Evolutionary conservation across 1,140 invertebrate genomes (phyloP).

Genomic region (Drosophila ananassae): DNA sequence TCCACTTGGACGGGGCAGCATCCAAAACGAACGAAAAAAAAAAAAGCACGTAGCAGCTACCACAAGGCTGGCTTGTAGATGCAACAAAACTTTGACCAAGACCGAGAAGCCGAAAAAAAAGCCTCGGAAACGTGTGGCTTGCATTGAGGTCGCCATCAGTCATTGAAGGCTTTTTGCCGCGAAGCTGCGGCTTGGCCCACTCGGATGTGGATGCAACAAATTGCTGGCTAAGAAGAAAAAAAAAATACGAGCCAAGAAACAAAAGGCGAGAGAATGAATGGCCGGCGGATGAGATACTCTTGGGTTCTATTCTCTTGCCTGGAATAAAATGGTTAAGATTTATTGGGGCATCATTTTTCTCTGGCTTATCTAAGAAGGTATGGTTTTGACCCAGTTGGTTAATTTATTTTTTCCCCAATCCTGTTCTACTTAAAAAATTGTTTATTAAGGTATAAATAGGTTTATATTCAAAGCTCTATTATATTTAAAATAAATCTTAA

Average conservation of each 20-base stretch:
- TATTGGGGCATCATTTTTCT: neutral
- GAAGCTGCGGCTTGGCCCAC: slow-evolving; percentile 20
- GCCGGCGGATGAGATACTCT: slow-evolving; percentile 14
- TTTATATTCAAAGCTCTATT: neutral
- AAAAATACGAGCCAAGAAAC: slow-evolving; percentile 18
- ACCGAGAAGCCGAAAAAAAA: slow-evolving; percentile 77
- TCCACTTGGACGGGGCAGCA: slow-evolving; percentile 28
- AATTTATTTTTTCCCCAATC: no score
- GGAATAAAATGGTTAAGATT: slow-evolving; percentile 6
- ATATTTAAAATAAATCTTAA: neutral
- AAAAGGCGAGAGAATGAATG: slow-evolving; percentile 1
- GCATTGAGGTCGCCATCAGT: slow-evolving; percentile 77
- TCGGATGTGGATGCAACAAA: slow-evolving; percentile 71
- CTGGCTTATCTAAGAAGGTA: neutral
- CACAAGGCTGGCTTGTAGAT: slow-evolving; percentile 17
- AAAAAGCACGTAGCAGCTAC: slow-evolving; percentile 69
- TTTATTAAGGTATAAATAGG: no score
- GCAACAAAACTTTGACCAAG: slow-evolving; percentile 71
- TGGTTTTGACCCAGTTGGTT: neutral
- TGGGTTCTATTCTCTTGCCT: neutral
- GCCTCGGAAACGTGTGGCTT: slow-evolving; percentile 73
- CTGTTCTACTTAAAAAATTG: no score
- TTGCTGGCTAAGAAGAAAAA: slow-evolving; percentile 53
- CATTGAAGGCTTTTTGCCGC: slow-evolving; percentile 69
- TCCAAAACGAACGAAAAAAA: slow-evolving; percentile 21